Evolutionary conservation across 2,888 invertebrate species (phyloP).

Genomic region (Biston stratarius): DNA sequence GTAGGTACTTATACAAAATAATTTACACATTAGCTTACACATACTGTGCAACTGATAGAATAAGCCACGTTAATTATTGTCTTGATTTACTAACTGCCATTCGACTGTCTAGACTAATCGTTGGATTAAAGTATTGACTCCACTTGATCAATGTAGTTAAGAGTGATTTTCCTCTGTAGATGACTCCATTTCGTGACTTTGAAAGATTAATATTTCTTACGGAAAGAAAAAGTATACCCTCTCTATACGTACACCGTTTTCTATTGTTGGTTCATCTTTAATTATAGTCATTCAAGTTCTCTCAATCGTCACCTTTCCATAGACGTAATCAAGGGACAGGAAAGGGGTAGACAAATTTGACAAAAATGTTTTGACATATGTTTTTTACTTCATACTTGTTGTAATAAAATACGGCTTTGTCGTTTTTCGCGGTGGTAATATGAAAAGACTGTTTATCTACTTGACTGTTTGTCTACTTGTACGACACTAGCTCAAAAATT

Average conservation of each 20-base stretch:
- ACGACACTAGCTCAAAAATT: too few species aligned
- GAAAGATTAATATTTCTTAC: not conserved
- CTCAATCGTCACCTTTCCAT: constrained; percentile 39
- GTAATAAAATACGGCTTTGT: too few species aligned
- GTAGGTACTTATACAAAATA: too few species aligned
- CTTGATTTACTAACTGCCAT: constrained; percentile 19
- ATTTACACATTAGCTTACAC: too few species aligned
- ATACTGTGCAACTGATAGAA: constrained; percentile 47
- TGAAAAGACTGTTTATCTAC: too few species aligned
- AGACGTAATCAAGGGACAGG: constrained; percentile 10
- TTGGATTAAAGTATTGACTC: not conserved
- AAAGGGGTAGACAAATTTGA: not conserved
- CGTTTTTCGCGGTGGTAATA: too few species aligned
- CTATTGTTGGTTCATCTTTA: constrained; percentile 42
- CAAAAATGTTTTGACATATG: not conserved
- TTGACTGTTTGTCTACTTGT: too few species aligned
- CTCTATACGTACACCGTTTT: constrained; percentile 8
- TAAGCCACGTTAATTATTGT: constrained; percentile 16
- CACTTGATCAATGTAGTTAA: not conserved
- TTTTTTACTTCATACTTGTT: too few species aligned
- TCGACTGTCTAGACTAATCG: not conserved
- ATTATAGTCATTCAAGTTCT: constrained; percentile 45
- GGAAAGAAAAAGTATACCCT: constrained; percentile 38
- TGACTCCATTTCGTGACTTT: not conserved
- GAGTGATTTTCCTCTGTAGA: not conserved